Conservation (phyloP, 2,888 invertebrate species). For the Protonemura montana region DNA sequence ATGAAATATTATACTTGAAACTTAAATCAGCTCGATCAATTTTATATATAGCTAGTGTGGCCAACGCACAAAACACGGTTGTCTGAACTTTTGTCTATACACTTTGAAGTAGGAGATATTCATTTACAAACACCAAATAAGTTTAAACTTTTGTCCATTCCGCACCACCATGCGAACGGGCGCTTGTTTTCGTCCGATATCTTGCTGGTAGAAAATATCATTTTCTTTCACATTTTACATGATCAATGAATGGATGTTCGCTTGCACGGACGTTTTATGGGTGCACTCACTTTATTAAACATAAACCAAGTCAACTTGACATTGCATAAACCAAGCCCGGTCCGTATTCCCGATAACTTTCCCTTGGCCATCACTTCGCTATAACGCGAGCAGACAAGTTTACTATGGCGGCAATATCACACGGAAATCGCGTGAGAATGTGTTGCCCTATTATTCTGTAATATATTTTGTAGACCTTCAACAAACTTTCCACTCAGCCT, state of each 20-base stretch:
- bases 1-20: slow-evolving; percentile 33
- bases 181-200: not conserved
- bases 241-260: not conserved
- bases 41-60: not conserved
- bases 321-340: slow-evolving; percentile 17
- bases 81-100: not conserved
- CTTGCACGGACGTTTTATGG: not conserved
- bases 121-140: not conserved
- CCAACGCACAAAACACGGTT: no score
- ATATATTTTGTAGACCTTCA: slow-evolving; percentile 31
- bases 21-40: slow-evolving; percentile 31
- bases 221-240: not conserved
- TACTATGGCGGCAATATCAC: not conserved
- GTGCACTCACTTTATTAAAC: slow-evolving; percentile 40
- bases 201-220: not conserved
- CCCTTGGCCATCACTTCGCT: slow-evolving; percentile 18
- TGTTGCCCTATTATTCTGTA: slow-evolving; percentile 27
- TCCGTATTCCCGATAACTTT: not conserved
- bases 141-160: not conserved
- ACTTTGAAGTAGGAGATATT: not conserved
- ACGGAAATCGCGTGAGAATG: slow-evolving; percentile 30
- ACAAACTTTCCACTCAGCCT: slow-evolving; percentile 39
- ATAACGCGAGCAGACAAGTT: slow-evolving; percentile 18
- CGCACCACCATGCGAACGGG: not conserved
- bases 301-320: slow-evolving; percentile 29